phyloP scores from a whole-genome alignment of 2,888 invertebrate species.

The Crocallis elinguaria region DNA sequence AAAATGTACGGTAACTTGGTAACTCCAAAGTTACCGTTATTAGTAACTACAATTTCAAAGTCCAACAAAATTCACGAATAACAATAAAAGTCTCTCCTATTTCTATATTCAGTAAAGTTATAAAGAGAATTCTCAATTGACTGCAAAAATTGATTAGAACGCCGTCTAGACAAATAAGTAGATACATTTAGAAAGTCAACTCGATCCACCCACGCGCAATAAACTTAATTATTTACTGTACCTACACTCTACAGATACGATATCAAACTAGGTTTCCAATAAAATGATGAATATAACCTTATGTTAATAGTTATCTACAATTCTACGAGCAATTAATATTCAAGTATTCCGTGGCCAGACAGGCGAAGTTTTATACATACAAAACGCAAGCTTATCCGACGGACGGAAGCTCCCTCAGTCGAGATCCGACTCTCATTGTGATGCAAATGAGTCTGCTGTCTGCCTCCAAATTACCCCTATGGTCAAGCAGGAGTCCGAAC shows the following conservation, averaged over 20 bases:
- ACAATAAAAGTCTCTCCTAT: constrained; percentile 5
- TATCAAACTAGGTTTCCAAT: constrained; percentile 29
- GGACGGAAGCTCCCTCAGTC: constrained; percentile 70
- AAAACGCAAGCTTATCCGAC: constrained; percentile 72
- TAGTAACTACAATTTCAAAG: background rate
- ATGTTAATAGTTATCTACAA: constrained; percentile 31
- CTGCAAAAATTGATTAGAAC: constrained; percentile 53
- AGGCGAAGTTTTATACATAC: constrained; percentile 66
- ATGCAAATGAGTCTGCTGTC: constrained; percentile 83
- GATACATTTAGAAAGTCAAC: constrained; percentile 25
- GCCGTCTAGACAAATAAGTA: constrained; percentile 51
- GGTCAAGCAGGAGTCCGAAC: constrained; percentile 79
- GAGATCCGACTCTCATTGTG: constrained; percentile 78
- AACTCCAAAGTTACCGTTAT: background rate
- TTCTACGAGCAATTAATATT: constrained; percentile 66
- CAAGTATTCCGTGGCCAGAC: constrained; percentile 63
- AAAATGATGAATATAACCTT: constrained; percentile 31
- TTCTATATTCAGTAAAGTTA: constrained; percentile 27
- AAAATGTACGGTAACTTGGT: background rate
- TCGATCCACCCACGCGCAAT: constrained; percentile 18
- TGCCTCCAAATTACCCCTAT: constrained; percentile 83
- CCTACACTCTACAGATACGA: constrained; percentile 5
- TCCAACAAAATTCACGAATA: constrained; percentile 3
- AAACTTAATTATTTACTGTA: constrained; percentile 25
- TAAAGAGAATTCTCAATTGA: constrained; percentile 46